Percentiles rank a stretch among this genome's conserved stretches.
These are phyloP conservation scores for Xiphorhynchus erythropygius DNA, from an alignment of 2,797 vertebrate genomes.

Conservation along the genomic window DNA sequence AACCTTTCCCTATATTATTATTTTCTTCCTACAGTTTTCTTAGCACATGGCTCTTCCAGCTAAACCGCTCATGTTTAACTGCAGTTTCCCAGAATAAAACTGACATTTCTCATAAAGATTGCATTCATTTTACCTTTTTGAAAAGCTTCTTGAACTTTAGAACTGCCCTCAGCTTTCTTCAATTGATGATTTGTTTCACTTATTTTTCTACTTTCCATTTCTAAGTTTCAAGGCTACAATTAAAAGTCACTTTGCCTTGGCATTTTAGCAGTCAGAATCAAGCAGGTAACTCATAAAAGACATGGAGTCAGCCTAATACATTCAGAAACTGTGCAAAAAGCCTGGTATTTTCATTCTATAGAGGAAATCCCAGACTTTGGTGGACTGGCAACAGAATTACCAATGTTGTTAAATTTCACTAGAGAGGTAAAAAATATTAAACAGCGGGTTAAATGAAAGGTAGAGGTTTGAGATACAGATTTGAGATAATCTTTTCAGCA, in stretches of 20 bases:
- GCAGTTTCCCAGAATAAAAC: slow-evolving; percentile 58
- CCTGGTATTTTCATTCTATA: not conserved
- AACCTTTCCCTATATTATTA: slow-evolving; percentile 59
- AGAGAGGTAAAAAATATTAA: not conserved
- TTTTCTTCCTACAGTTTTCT: slow-evolving; percentile 59
- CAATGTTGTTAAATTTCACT: not conserved
- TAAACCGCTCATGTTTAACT: slow-evolving; percentile 52
- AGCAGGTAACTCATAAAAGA: slow-evolving; percentile 2
- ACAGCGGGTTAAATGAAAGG: not conserved
- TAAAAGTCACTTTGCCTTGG: slow-evolving; percentile 28
- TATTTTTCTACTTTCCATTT: slow-evolving; percentile 47
- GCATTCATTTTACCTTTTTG: slow-evolving; percentile 47
- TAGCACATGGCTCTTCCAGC: slow-evolving; percentile 18
- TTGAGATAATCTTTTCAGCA: not conserved
- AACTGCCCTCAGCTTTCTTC: slow-evolving; percentile 67
- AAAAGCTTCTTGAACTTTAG: slow-evolving; percentile 75
- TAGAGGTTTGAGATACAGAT: not conserved
- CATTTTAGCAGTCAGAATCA: slow-evolving; percentile 22
- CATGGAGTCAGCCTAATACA: not conserved
- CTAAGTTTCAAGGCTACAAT: slow-evolving; percentile 40
- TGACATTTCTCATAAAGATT: slow-evolving; percentile 70
- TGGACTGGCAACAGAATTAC: not conserved
- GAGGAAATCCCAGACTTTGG: not conserved
- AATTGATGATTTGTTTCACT: slow-evolving; percentile 47
- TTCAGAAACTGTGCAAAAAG: slow-evolving; percentile 24